Evolutionary conservation across 2,113 vertebrate genomes (phyloP).

Genomic region (Cercocebus atys): DNA sequence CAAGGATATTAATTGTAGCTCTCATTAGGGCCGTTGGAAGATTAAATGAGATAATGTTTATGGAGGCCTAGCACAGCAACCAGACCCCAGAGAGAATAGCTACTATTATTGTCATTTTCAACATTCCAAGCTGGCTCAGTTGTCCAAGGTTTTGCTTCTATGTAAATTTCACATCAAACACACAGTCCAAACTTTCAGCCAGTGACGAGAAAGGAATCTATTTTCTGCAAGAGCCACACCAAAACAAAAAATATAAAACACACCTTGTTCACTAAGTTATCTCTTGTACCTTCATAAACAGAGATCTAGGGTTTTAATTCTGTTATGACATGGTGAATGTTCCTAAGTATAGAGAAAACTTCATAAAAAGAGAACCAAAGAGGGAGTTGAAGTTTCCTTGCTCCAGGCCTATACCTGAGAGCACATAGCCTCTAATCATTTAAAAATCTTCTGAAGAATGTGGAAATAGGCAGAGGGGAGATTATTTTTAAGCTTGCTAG

Average conservation of each 20-base stretch:
- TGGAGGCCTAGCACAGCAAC: not conserved
- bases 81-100: not conserved
- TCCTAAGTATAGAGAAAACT: not conserved
- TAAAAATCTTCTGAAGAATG: not conserved
- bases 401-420: not conserved
- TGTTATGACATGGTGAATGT: not conserved
- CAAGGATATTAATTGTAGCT: not conserved
- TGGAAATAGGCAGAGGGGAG: not conserved
- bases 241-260: too few species aligned
- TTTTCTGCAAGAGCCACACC: not conserved
- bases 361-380: not conserved
- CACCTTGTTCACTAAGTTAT: not conserved
- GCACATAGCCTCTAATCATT: not conserved
- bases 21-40: not conserved
- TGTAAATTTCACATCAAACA: not conserved
- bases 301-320: not conserved
- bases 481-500: not conserved
- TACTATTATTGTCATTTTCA: not conserved
- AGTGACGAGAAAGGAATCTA: not conserved
- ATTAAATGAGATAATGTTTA: not conserved
- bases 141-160: not conserved
- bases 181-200: not conserved
- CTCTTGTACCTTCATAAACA: not conserved
- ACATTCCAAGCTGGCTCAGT: not conserved
- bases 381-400: not conserved